Conservation (phyloP, 1,140 invertebrate species). For the Drosophila subpulchrella region DNA sequence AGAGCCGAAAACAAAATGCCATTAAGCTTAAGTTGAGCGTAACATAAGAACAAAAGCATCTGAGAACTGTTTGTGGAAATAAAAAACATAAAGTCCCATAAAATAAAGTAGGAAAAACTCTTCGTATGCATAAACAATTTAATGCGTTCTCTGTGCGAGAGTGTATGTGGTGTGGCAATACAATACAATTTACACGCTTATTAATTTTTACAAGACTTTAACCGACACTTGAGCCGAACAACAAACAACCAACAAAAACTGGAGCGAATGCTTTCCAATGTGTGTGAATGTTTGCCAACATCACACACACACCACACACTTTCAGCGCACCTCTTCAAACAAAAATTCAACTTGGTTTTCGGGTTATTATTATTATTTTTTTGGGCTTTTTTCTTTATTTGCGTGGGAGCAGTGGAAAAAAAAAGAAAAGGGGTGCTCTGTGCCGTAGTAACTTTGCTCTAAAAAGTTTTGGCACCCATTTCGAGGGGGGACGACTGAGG, state of each 20-base stretch:
- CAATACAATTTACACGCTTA: constrained; percentile 80
- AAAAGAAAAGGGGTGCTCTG: constrained; percentile 3
- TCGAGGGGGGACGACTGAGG: background rate
- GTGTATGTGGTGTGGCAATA: constrained; percentile 52
- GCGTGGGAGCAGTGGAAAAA: constrained; percentile 11
- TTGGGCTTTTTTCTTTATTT: constrained; percentile 21
- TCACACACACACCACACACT: constrained; percentile 22
- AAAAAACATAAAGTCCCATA: constrained; percentile 45
- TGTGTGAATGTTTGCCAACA: constrained; percentile 51
- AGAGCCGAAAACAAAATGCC: constrained; percentile 37
- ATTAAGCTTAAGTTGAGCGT: constrained; percentile 55
- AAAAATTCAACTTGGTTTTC: constrained; percentile 63
- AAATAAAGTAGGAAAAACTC: constrained; percentile 57
- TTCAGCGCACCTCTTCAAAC: constrained; percentile 60
- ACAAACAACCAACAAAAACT: constrained; percentile 18
- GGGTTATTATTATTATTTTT: constrained; percentile 28
- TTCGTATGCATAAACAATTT: constrained; percentile 66
- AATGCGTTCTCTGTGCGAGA: constrained; percentile 9
- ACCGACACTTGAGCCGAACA: constrained; percentile 69
- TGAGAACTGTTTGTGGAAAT: constrained; percentile 38
- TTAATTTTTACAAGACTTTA: constrained; percentile 82
- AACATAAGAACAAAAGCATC: constrained; percentile 42
- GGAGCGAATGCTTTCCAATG: constrained; percentile 21
- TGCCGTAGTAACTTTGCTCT: constrained; percentile 53
- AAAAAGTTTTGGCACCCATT: constrained; percentile 52